These are phyloP conservation scores for Uropsilus gracilis DNA, from an alignment of 2,113 vertebrate species.

Conservation along the genomic window DNA sequence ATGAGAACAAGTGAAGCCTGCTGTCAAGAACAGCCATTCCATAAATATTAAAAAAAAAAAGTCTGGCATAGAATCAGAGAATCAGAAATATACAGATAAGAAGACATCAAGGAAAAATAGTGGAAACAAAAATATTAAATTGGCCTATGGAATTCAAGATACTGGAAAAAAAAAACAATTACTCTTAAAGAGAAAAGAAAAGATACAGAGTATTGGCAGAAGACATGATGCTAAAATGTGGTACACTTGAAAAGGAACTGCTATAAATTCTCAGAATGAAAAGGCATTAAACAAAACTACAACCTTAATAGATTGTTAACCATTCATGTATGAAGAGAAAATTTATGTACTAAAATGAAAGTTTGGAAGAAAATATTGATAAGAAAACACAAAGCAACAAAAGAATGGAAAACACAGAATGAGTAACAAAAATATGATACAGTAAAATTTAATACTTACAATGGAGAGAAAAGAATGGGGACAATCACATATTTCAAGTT, in stretches of 20 bases:
- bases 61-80: neutral
- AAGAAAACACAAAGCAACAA: neutral
- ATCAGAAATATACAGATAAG: neutral
- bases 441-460: neutral
- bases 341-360: neutral
- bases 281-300: neutral
- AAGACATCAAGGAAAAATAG: neutral
- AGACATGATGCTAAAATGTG: neutral
- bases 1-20: neutral
- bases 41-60: neutral
- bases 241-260: neutral
- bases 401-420: neutral
- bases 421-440: neutral
- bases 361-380: neutral
- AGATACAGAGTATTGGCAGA: neutral
- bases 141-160: neutral
- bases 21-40: neutral
- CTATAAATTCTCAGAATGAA: conserved; percentile 18
- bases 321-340: conserved; percentile 9
- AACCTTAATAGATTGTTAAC: neutral
- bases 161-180: neutral
- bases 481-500: neutral
- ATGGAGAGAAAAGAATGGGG: neutral
- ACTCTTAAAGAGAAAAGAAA: neutral
- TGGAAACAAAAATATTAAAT: conserved; percentile 5